These are phyloP conservation scores for Brachionus asplanchnoidis DNA, from an alignment of 1,140 invertebrate genomes.

Conservation along the genomic window DNA sequence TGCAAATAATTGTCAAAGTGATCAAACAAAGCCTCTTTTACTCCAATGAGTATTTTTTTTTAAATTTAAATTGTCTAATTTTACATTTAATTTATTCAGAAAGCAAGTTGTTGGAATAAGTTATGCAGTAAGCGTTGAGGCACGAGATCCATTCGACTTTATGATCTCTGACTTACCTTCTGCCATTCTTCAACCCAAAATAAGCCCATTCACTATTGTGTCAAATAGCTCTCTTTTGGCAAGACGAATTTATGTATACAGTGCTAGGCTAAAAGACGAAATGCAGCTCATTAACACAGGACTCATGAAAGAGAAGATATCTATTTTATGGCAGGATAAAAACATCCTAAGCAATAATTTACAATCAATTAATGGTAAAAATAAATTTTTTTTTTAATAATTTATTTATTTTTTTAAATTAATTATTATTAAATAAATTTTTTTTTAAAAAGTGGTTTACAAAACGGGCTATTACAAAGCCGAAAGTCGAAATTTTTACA, in stretches of 20 bases:
- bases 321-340: neutral
- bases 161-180: neutral
- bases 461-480: neutral
- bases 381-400: neutral
- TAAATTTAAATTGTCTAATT: neutral
- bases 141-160: neutral
- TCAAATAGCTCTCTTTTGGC: neutral
- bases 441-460: neutral
- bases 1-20: neutral
- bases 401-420: neutral
- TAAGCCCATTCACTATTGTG: neutral
- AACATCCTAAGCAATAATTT: neutral
- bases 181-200: neutral
- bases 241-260: slow-evolving; percentile 8
- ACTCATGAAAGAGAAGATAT: slow-evolving; percentile 11
- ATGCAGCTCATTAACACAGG: neutral
- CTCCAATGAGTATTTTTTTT: neutral
- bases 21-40: neutral
- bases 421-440: neutral
- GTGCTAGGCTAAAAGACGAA: neutral
- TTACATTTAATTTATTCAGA: neutral
- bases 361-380: neutral
- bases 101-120: neutral
- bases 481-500: slow-evolving; percentile 6
- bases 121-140: neutral